phyloP scores from a whole-genome alignment of 2,113 vertebrate species.

The Plestiodon gilberti region DNA sequence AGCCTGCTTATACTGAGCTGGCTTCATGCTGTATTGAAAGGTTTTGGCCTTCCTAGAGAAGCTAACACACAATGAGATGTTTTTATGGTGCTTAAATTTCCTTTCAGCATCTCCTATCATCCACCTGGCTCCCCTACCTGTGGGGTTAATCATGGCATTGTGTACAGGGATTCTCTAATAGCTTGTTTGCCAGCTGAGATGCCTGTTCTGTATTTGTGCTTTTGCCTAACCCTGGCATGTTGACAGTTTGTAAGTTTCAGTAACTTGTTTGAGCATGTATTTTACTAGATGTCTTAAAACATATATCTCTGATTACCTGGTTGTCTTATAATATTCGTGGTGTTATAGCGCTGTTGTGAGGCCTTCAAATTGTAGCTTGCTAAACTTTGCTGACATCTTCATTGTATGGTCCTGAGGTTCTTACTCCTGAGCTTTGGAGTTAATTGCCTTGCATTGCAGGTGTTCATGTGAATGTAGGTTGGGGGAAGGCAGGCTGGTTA shows the following conservation, averaged over 20 bases:
- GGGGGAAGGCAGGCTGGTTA: background rate
- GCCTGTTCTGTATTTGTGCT: background rate
- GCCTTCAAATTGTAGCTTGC: background rate
- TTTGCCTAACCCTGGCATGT: background rate
- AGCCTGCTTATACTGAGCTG: background rate
- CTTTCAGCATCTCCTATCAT: background rate
- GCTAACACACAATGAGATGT: background rate
- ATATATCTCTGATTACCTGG: background rate
- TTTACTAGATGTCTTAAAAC: background rate
- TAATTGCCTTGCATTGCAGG: background rate
- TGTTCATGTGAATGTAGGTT: background rate
- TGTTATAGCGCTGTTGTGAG: background rate
- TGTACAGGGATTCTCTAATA: background rate
- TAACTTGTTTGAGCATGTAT: too few species aligned
- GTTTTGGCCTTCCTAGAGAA: background rate
- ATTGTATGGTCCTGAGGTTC: background rate
- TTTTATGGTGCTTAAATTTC: background rate
- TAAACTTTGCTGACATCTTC: background rate
- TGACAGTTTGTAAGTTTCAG: background rate
- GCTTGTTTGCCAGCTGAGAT: background rate
- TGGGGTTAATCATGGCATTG: background rate
- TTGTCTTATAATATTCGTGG: background rate
- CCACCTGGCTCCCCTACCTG: background rate
- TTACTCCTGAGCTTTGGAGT: background rate
- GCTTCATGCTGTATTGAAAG: background rate